Percentiles rank a stretch among this genome's conserved stretches.
phyloP scores from a whole-genome alignment of 2,888 invertebrate species.

The Autographa pulchrina region DNA sequence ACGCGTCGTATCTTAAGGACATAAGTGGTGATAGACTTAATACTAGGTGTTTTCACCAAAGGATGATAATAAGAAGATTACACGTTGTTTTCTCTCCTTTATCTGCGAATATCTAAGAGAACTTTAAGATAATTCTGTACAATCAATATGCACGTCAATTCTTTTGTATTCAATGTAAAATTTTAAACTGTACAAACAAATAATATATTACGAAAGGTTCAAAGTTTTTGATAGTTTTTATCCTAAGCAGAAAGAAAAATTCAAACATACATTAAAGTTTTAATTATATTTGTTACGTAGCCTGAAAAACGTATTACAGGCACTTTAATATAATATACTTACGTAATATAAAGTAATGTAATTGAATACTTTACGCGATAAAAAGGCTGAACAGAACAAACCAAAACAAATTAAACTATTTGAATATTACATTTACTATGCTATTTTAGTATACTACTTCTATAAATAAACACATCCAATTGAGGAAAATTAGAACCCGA shows the following conservation, averaged over 20 bases:
- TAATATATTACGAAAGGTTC: no score
- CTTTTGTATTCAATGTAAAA: not conserved
- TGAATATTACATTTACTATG: constrained; percentile 5
- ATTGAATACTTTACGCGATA: no score
- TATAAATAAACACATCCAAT: constrained; percentile 23
- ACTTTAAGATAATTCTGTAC: not conserved
- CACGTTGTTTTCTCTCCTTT: not conserved
- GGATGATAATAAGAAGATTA: not conserved
- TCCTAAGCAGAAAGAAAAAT: no score
- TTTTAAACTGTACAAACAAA: not conserved
- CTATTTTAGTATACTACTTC: constrained; percentile 16
- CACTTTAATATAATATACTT: no score
- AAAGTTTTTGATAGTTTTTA: no score
- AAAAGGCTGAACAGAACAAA: not conserved
- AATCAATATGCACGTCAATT: not conserved
- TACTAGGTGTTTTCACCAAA: not conserved
- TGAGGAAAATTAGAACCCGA: constrained; percentile 19
- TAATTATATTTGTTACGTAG: no score
- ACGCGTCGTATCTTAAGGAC: not conserved
- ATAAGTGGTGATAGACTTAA: constrained; percentile 3
- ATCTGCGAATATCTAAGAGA: constrained; percentile 4
- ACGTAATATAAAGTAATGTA: no score
- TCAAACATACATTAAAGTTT: no score
- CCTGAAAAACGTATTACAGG: no score
- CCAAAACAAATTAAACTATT: constrained; percentile 5